Conservation (phyloP, 2,797 vertebrate species). For the Chiroxiphia lanceolata region DNA sequence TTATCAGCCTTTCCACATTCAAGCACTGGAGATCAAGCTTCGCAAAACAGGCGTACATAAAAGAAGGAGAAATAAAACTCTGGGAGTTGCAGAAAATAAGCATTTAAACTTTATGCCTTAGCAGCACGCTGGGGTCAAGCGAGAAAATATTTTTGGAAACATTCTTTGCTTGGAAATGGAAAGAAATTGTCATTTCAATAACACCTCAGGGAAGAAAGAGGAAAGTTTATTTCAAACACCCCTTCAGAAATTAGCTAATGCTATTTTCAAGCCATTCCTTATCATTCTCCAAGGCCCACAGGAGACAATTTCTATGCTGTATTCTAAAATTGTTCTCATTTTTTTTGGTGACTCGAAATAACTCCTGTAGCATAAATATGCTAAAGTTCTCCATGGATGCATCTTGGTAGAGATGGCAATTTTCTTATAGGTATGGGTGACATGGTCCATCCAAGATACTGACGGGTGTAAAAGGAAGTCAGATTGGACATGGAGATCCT, state of each 20-base stretch:
- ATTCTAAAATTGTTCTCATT: background rate
- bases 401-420: background rate
- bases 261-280: background rate
- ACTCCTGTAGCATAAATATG: background rate
- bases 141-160: slow-evolving; percentile 33
- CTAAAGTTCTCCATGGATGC: background rate
- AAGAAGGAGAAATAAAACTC: background rate
- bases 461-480: background rate
- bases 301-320: background rate
- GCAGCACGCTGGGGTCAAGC: background rate
- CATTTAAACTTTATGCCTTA: background rate
- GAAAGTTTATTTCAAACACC: slow-evolving; percentile 23
- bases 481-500: background rate
- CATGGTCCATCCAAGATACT: background rate
- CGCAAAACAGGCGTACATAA: background rate
- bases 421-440: background rate
- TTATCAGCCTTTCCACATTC: slow-evolving; percentile 46
- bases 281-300: background rate
- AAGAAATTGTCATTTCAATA: slow-evolving; percentile 6
- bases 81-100: background rate
- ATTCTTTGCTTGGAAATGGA: background rate
- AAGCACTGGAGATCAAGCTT: background rate
- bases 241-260: background rate
- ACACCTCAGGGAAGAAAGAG: background rate
- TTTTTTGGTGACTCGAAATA: background rate